Conservation (phyloP, 2,888 invertebrate species). For the Thereva unica region DNA sequence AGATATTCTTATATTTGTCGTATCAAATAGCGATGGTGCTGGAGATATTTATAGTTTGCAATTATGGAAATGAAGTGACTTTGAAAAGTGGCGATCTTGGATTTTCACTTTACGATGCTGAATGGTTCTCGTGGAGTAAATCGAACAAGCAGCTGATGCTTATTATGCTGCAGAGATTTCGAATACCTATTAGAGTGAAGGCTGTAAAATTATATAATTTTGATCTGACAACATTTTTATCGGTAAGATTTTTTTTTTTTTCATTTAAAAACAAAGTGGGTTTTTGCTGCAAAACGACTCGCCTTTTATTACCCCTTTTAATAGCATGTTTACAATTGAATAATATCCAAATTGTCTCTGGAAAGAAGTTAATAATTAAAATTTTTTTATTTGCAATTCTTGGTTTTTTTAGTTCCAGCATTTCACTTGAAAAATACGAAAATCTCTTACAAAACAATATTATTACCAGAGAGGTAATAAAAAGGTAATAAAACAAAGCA, state of each 20-base stretch:
- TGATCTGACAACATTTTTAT: slow-evolving; percentile 3
- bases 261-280: not conserved
- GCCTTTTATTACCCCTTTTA: no score
- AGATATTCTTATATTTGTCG: not conserved
- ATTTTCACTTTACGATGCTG: slow-evolving; percentile 7
- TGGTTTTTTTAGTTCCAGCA: no score
- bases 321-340: no score
- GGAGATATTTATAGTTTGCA: slow-evolving; percentile 12
- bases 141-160: slow-evolving; percentile 18
- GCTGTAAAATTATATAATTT: slow-evolving; percentile 16
- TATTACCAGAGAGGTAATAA: no score
- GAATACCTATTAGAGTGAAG: slow-evolving; percentile 3
- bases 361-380: no score
- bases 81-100: not conserved
- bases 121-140: slow-evolving; percentile 17
- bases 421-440: no score
- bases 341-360: no score
- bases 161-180: slow-evolving; percentile 14
- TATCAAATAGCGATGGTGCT: slow-evolving; percentile 19
- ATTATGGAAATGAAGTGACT: slow-evolving; percentile 1
- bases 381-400: no score
- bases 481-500: no score
- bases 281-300: no score
- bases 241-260: not conserved
- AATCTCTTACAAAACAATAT: no score